Evolutionary conservation across 2,797 vertebrate species (phyloP).

Genomic region (Adrianichthys oophorus): DNA sequence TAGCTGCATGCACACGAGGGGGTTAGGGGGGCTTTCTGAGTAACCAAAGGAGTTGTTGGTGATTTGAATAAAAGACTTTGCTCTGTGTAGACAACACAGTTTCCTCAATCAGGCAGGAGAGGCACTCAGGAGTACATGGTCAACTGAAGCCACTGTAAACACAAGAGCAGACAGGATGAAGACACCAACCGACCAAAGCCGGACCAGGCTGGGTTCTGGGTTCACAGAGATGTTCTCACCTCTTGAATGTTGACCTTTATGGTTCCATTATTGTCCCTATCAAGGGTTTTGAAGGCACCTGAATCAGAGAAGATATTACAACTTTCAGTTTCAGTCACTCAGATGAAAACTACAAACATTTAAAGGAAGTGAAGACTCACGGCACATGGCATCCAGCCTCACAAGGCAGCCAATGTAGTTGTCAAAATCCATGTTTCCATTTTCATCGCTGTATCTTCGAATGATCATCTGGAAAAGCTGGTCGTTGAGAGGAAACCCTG

Average conservation of each 20-base stretch:
- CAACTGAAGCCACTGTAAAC: slow-evolving; percentile 90
- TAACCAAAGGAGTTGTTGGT: background rate
- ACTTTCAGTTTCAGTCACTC: background rate
- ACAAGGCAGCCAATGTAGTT: slow-evolving; percentile 93
- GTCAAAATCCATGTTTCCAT: slow-evolving; percentile 90
- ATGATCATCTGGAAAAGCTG: slow-evolving; percentile 81
- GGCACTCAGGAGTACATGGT: slow-evolving; percentile 91
- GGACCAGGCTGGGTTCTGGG: too few relatives aligned
- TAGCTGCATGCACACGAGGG: too few relatives aligned
- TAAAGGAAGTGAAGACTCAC: slow-evolving; percentile 74
- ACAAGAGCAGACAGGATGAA: slow-evolving; percentile 23
- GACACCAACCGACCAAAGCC: background rate
- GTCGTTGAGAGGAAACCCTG: slow-evolving; percentile 86
- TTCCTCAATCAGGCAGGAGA: slow-evolving; percentile 25
- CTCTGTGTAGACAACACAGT: slow-evolving; percentile 31
- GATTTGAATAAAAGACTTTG: slow-evolving; percentile 19
- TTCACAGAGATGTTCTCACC: slow-evolving; percentile 67
- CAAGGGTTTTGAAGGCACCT: slow-evolving; percentile 91
- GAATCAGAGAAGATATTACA: slow-evolving; percentile 16
- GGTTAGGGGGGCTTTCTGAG: too few relatives aligned
- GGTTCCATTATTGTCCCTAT: slow-evolving; percentile 80
- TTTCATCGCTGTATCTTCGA: slow-evolving; percentile 84
- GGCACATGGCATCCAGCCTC: slow-evolving; percentile 94
- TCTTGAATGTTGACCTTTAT: slow-evolving; percentile 87
- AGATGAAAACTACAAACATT: background rate